Base-by-base conservation (phyloP, 2,888 invertebrate genomes). In the Orgyia antiqua region DNA sequence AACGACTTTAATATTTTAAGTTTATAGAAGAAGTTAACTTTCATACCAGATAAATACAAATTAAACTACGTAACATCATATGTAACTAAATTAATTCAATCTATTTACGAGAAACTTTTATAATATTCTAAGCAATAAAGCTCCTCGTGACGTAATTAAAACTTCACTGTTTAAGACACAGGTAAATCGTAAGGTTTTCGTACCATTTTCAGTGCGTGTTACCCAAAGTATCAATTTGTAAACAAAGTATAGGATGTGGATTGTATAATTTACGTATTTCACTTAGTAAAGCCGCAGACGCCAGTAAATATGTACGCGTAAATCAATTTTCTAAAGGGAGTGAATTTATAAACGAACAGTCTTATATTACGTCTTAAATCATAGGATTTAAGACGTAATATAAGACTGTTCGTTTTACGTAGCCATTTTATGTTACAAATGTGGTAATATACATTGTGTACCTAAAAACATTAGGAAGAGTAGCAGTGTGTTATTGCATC, bases 401-500 rank as follows among this genome's bases (percentile, higher is more conserved):
- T 54, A 55, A 61, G 68, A 68, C 57, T 54, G 57, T 52, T 51
- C 42, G 47, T 39, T 53, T 54, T 43, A 45, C 57, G 46, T 54
- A 46, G 57, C 35, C 49, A 52, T 60, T 55, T 59, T 58, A 51
- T 51, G 50, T 39, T 36, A 45, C 41, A 47, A 56, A 52, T 51
- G 49, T 56, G 52, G 53, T 56, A 45, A 48, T 61, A 30, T 40
- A 32, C 31, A 39, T 63, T 61, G 66, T 63, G 59, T 59, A 47
- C 53, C 50, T 43, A 50, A 36, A 53, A 8, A 71, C 67, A 72
- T 74, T 70, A 68, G 59, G 59, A 64, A 65, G 65, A 68, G 59
- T 68, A 68, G 65, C 59, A 59, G 59, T 66, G 65, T 71, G 69
- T 76, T 79, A 79, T 76, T 79, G 76, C 73, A 74, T 61, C 59